These are phyloP conservation scores for Ammodytes marinus DNA, from an alignment of 2,113 vertebrate species.

Conservation along the genomic window DNA sequence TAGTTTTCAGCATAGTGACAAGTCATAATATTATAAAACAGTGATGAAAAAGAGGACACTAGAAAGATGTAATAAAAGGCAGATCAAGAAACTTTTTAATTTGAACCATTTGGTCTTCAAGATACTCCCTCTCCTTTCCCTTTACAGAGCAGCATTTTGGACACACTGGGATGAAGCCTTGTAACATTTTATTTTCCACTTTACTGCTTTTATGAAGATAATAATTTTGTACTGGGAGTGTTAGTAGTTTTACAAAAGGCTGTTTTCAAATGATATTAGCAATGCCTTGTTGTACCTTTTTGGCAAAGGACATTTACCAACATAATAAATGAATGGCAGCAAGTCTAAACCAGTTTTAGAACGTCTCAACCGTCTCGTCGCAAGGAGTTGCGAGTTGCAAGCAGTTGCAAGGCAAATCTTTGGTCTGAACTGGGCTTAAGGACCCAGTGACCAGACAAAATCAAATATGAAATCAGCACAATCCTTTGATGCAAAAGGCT, in stretches of 20 bases:
- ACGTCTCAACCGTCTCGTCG: no score
- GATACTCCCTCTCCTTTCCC: constrained; percentile 16
- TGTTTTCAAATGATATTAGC: constrained; percentile 36
- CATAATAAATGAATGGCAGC: constrained; percentile 44
- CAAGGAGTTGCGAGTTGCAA: no score
- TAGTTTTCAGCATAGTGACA: constrained; percentile 11
- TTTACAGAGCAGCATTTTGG: not conserved
- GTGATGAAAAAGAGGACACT: constrained; percentile 5
- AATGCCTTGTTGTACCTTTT: constrained; percentile 52
- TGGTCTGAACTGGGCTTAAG: no score
- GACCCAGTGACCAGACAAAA: constrained; percentile 63
- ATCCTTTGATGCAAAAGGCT: constrained; percentile 61
- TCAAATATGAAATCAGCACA: constrained; percentile 63
- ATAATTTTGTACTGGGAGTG: constrained; percentile 7
- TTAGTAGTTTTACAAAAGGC: constrained; percentile 29
- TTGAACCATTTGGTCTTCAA: constrained; percentile 1
- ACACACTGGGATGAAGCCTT: not conserved
- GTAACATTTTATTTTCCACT: constrained; percentile 51
- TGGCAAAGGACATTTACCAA: constrained; percentile 37
- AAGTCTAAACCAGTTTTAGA: constrained; percentile 1
- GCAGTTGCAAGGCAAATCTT: no score
- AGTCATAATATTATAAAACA: constrained; percentile 31
- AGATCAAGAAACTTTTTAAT: constrained; percentile 20
- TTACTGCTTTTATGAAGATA: constrained; percentile 44
- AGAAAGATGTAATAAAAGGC: constrained; percentile 28